These are phyloP conservation scores for Matsumyia berberina DNA, from an alignment of 2,888 invertebrate genomes.

Conservation along the genomic window DNA sequence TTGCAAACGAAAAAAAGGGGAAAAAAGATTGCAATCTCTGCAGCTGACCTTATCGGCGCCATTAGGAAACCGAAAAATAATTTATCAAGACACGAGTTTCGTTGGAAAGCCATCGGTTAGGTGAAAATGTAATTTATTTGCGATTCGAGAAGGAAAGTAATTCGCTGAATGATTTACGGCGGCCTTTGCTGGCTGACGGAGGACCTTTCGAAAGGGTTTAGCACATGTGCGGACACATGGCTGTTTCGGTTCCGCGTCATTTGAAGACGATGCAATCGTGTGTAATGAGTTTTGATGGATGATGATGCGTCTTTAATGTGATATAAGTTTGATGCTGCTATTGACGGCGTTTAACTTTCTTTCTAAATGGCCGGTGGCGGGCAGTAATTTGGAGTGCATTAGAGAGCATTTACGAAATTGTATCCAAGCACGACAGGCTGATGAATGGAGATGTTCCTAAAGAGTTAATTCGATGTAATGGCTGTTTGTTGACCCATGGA, in stretches of 20 bases:
- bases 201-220: slow-evolving; percentile 39
- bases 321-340: slow-evolving; percentile 25
- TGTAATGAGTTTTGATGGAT: slow-evolving; percentile 59
- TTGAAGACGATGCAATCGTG: slow-evolving; percentile 3
- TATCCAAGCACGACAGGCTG: slow-evolving; percentile 19
- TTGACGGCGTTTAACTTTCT: slow-evolving; percentile 57
- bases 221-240: too few species aligned
- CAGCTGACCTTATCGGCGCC: slow-evolving; percentile 51
- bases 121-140: slow-evolving; percentile 66
- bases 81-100: slow-evolving; percentile 47
- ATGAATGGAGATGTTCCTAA: slow-evolving; percentile 8
- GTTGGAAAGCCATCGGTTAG: slow-evolving; percentile 6
- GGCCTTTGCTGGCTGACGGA: not conserved
- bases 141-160: slow-evolving; percentile 56
- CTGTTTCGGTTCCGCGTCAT: slow-evolving; percentile 47
- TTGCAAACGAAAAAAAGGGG: not conserved
- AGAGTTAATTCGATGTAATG: slow-evolving; percentile 17
- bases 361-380: slow-evolving; percentile 51
- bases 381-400: slow-evolving; percentile 40
- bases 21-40: slow-evolving; percentile 33
- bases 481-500: not conserved
- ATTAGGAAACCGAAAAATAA: slow-evolving; percentile 64
- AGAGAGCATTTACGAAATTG: slow-evolving; percentile 16
- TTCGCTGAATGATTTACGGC: slow-evolving; percentile 29
- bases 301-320: slow-evolving; percentile 69